Conservation (phyloP, 2,888 invertebrate genomes). For the Phlogophora meticulosa region DNA sequence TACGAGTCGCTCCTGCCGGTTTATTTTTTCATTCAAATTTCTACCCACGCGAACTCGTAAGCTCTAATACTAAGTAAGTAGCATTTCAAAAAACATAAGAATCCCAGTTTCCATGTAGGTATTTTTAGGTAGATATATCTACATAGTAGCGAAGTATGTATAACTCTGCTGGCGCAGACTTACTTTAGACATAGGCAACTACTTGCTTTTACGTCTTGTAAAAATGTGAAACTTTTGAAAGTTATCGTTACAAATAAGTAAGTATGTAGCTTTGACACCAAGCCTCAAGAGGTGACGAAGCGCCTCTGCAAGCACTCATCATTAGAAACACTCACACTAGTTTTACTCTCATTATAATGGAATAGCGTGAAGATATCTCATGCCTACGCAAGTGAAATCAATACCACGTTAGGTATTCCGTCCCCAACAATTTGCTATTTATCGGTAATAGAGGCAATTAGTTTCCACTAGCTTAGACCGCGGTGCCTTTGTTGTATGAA, state of each 20-base stretch:
- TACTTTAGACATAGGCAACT: no score
- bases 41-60: no score
- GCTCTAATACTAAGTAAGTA: no score
- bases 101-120: no score
- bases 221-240: slow-evolving; percentile 26
- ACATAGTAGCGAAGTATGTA: no score
- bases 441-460: slow-evolving; percentile 25
- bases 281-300: slow-evolving; percentile 29
- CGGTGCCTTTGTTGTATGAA: background rate
- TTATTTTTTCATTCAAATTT: no score
- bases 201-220: no score
- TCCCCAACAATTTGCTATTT: slow-evolving; percentile 36
- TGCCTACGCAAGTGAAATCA: slow-evolving; percentile 55
- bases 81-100: no score
- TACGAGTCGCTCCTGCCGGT: no score
- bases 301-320: slow-evolving; percentile 7
- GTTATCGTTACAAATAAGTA: background rate
- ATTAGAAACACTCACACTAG: slow-evolving; percentile 22
- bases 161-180: no score
- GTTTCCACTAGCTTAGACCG: slow-evolving; percentile 1
- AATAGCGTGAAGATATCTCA: slow-evolving; percentile 51
- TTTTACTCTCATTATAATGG: slow-evolving; percentile 42
- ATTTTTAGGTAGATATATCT: no score
- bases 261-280: background rate
- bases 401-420: slow-evolving; percentile 44